Base-by-base conservation (phyloP, 1,140 invertebrate species). In the honey bee (Apis mellifera) region DNA sequence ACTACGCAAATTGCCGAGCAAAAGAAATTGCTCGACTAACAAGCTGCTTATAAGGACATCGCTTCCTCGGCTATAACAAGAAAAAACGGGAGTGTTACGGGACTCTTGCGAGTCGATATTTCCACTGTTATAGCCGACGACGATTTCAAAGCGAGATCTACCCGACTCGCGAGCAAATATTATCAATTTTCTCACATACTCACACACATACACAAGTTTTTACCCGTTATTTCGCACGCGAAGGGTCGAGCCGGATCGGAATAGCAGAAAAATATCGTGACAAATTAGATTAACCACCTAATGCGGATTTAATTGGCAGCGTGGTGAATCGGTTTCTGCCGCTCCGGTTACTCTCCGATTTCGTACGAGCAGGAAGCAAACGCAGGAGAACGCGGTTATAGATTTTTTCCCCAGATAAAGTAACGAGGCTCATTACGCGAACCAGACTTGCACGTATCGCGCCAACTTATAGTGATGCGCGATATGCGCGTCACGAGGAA, bases 21-120 rank as follows among this genome's bases (percentile, higher is more conserved):
- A 26, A 55, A 85, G 55, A 64, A 82, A 75, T 84, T 62, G 78
- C 71, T 64, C 73, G 82, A 15, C 62, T 87, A 87, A 88, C 82
- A 70, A 88, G 86, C 59, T 32, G 50, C 68, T 23, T 84, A 75
- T 75, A 84, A 84, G 82, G 78, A 50, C 50, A 60, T n/a, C 59
- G 81, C 48, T 73, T 75, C 64, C 52, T 82, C 55, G 19, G 42
- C 32, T 15, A 42, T n/a, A 52, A 59, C n/a, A 0, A 74, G 48
- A 64, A 64, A 76, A 77, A 66, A 21, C 11, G 19, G 32, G 50
- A 59, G 69, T 21, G 23, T 71, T 73, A 83, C 57, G 72, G 65
- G 57, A 66, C 13, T 26, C 17, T 52, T 23, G 13, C 42, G 60
- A 42, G 50, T 23, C 21, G 68, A 60, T 19, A 19, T 21, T 23